These are phyloP conservation scores for Lasioglossum calceatum DNA, from an alignment of 2,888 invertebrate genomes.

Conservation along the genomic window DNA sequence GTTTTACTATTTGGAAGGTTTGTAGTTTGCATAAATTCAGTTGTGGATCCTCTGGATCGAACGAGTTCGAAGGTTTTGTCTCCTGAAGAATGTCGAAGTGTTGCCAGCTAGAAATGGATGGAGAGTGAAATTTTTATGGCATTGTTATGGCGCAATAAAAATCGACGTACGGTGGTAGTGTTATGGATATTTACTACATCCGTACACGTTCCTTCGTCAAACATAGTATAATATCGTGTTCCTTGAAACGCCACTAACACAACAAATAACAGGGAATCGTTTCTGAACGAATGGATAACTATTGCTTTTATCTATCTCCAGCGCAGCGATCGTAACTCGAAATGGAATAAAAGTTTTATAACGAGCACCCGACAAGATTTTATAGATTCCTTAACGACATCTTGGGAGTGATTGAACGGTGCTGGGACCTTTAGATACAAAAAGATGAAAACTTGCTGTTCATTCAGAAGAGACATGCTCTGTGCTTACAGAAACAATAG, in stretches of 20 bases:
- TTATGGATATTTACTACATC: not conserved
- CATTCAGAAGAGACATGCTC: not conserved
- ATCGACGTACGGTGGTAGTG: not conserved
- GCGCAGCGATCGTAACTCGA: not conserved
- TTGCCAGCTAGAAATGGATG: not conserved
- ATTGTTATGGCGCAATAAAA: not conserved
- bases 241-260: not conserved
- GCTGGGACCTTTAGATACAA: not conserved
- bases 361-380: constrained; percentile 18
- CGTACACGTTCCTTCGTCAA: not conserved
- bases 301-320: not conserved
- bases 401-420: not conserved
- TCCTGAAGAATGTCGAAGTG: not conserved
- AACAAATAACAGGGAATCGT: not conserved
- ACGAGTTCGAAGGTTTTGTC: not conserved
- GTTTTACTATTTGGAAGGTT: too few species aligned
- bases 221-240: not conserved
- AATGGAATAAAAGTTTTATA: constrained; percentile 30
- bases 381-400: constrained; percentile 27
- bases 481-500: not conserved
- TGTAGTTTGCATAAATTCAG: too few species aligned
- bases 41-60: not conserved
- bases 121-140: not conserved
- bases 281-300: not conserved
- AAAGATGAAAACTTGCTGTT: not conserved